Base-by-base conservation (phyloP, 2,888 invertebrate genomes). In the Macrosiphum euphorbiae region DNA sequence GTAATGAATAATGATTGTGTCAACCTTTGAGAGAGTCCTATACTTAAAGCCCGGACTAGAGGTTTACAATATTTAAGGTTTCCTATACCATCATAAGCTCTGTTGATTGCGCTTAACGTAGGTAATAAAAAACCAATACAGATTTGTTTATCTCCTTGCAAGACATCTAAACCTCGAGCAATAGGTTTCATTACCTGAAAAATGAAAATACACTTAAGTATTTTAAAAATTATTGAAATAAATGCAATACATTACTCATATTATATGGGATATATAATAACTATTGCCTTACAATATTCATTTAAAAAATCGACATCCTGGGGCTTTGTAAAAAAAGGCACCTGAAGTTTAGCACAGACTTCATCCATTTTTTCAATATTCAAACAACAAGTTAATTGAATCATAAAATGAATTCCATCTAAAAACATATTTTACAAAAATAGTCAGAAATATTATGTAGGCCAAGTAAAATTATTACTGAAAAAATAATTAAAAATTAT, bases 161-260 rank as follows among this genome's bases (percentile, higher is more conserved):
- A 86, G 44, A 85, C 16, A 24, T 85, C 41, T 85, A 85, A 41
- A 7, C 85, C 85, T 28, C 85, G 85, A 44, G 85, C 85, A 41
- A 85, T 85, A 44, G 85, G 85, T 85, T 85, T 85, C 85, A 85
- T 85, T 44, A 85, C 85, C 85, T 85, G 28, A 61, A 61, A 61
- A 61, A 28, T 16, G 11, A 61, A 61, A 61, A 61, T 61, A 61
- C 10, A 28, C 11, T 28, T 61, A 28, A 61, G n/a, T 61, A 61
- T 61, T 61, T 61, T 28, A 28, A 61, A 61, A 28, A 28, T 61
- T 61, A 28, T 28, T 61, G 28, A 61, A 61, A 61, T 61, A 61
- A 61, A 61, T 61, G 61, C 28, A 61, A 61, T 61, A 11, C 44
- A 44, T 44, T 44, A 44, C 44, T 44, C 44, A 44, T 44, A 44